Conservation (phyloP, 1,140 invertebrate species). For the Tetragonula clypearis region DNA sequence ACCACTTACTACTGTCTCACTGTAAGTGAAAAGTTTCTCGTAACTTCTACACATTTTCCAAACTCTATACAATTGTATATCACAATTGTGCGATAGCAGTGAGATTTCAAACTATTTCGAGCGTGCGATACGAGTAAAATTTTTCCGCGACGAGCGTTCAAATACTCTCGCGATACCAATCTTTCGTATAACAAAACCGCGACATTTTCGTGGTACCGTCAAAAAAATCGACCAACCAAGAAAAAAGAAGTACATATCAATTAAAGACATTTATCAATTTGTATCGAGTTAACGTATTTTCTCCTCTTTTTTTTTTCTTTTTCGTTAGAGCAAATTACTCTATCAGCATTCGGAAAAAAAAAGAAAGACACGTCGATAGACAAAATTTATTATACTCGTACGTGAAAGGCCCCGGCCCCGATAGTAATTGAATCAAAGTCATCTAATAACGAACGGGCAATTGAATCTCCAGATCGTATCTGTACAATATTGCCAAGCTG, state of each 20-base stretch:
- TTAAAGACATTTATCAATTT: background rate
- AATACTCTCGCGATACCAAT: background rate
- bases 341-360: background rate
- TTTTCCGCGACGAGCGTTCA: too few relatives aligned
- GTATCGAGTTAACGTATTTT: background rate
- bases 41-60: too few relatives aligned
- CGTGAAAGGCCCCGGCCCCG: constrained; percentile 10
- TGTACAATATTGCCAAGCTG: constrained; percentile 72
- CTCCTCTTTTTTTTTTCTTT: too few relatives aligned
- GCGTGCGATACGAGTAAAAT: too few relatives aligned
- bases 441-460: constrained; percentile 74
- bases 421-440: constrained; percentile 64
- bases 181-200: too few relatives aligned
- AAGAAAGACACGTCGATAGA: background rate
- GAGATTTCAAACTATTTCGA: too few relatives aligned
- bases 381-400: constrained; percentile 37
- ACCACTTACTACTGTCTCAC: too few relatives aligned
- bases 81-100: too few relatives aligned
- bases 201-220: too few relatives aligned
- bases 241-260: background rate
- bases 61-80: too few relatives aligned
- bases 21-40: too few relatives aligned
- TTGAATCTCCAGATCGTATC: constrained; percentile 74
- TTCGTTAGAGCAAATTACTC: background rate
- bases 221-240: too few relatives aligned